Base-by-base conservation (phyloP, 2,113 vertebrate genomes). In the Cairina moschata region DNA sequence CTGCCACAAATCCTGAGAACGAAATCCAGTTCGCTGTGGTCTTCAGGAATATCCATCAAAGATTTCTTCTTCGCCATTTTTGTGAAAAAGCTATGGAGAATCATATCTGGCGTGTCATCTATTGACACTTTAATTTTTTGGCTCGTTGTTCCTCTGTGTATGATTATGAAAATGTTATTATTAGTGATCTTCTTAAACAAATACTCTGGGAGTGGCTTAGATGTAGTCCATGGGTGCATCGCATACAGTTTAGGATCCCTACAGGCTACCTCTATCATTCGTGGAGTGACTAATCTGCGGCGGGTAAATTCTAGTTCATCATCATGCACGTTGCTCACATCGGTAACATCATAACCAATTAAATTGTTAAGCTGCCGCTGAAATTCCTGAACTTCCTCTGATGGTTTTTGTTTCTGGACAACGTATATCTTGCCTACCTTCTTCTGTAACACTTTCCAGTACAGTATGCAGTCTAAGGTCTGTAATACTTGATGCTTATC, bases 251-350 rank as follows among this genome's bases (percentile, higher is more conserved):
- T 98, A 14, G 99, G 97, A 94, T 99, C 99, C 2, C 99, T 98
- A 68, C 98, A 97, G 1, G 98, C 97, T 65, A 99, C 97, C 87
- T 99, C 99, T 10, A 98, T 98, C 97, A 99, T 98, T 16, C 99
- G 98, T 3, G 99, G 99, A 6, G 99, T 99, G 84, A 99, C 98
- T 80, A 99, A 97, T 90, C 99, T 99, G 91, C 99, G 98, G 20
- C 99, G 98, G 1, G 99, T 99, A 96, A 99, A 99, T 96, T 99
- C 99, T 21, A 99, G 98, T 86, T 99, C 99, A 3, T 99, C 99
- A 15, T 99, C 99, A 5, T 99, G 99, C 44, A 99, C 99, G 4
- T 99, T 99, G 96, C 99, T 99, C 55, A 99, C 98, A 14, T 99
- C 99, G 0, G 99, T 99, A 75, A 99, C 99, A 25, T 99, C 99